Evolutionary conservation across 2,113 vertebrate genomes (phyloP).

Genomic region (Serinus canaria): DNA sequence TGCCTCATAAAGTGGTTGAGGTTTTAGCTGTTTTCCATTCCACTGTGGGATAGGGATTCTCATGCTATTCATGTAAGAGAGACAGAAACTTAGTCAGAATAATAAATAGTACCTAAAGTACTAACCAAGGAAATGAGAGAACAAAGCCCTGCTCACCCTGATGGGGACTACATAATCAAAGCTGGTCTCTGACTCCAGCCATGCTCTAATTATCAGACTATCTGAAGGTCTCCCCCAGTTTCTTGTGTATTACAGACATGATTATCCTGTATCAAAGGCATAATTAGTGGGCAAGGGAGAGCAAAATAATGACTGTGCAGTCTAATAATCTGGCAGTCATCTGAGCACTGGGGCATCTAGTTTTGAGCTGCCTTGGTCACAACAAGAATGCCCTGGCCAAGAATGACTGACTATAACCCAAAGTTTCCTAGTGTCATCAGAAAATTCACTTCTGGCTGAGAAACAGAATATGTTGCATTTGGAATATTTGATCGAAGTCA

Average conservation of each 20-base stretch:
- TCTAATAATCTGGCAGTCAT: not conserved
- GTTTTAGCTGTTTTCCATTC: conserved; percentile 4
- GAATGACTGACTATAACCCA: not conserved
- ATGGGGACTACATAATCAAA: not conserved
- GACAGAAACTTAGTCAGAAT: conserved; percentile 9
- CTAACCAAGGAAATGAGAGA: not conserved
- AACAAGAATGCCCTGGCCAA: not conserved
- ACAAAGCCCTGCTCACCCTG: not conserved
- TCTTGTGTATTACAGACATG: not conserved
- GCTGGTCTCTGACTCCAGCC: not conserved
- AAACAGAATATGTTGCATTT: not conserved
- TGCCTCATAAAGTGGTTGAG: not conserved
- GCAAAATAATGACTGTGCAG: not conserved
- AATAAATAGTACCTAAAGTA: not conserved
- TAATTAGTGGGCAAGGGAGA: not conserved
- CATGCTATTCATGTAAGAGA: not conserved
- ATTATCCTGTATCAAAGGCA: not conserved
- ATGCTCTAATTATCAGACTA: not conserved
- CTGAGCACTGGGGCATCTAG: not conserved
- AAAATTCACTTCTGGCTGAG: not conserved
- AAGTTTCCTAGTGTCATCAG: not conserved
- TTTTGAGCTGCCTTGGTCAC: not conserved
- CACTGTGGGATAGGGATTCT: not conserved
- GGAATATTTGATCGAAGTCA: not conserved
- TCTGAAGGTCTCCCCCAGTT: conserved; percentile 2